Evolutionary conservation across 2,113 vertebrate species (phyloP), one percentile per base, ranked within the genome.

Genomic region (Erythrocercus mccallii): DNA sequence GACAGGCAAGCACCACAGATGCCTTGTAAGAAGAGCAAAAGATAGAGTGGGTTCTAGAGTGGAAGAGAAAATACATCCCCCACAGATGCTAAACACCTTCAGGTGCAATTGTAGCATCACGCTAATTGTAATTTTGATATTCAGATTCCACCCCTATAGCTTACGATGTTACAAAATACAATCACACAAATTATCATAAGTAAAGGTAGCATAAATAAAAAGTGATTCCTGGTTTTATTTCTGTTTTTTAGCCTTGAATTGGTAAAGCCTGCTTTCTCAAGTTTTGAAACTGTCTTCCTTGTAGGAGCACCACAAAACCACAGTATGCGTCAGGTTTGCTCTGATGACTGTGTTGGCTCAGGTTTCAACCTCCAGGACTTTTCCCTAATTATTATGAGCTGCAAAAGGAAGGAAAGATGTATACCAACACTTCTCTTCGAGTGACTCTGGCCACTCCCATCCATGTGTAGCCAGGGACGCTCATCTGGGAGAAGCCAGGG

Each of bases 241-340:
- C 42, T 53, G 14, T 3, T 73, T 38, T 37, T 70, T 47, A 71
- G 64, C 24, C 30, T 58, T 45, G 8, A 89, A 58, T n/a, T 54
- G 19, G 6, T 45, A 83, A 88, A 91, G 12, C 8, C 18, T 71
- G 8, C 60, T 93, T 76, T 40, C 54, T 85, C 22, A 48, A 72
- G 12, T 80, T 95, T 92, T 27, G 14, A 72, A 94, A 91, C 13
- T 78, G 5, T 6, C 33, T 33, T 12, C 8, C 57, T 77, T 82
- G 28, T n/a, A 91, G 24, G 40, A 89, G 17, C 31, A 56, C 42
- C 24, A 65, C 40, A 95, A 95, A 95, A 48, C 38, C 61, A 71
- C 28, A 76, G 31, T 35, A 80, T 17, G 50, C 54, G 66, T 31
- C 90, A 79, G 47, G 56, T 87, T 71, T 0, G 0, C 44, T 24